Evolutionary conservation across 2,113 vertebrate species (phyloP).

Genomic region (Glareola pratincola): DNA sequence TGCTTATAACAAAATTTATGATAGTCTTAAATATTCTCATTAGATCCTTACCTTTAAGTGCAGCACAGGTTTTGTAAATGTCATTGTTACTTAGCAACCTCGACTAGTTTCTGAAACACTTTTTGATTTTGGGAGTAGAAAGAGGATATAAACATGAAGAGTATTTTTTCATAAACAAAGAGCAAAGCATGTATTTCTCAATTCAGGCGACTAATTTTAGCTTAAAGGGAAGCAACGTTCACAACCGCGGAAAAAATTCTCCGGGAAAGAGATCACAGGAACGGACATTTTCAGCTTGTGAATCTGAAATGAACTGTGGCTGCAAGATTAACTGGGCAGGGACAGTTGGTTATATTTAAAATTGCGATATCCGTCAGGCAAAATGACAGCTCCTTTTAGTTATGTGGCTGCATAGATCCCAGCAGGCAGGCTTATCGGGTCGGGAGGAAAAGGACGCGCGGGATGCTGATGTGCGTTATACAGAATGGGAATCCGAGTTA

Average conservation of each 20-base stretch:
- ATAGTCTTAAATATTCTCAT: background rate
- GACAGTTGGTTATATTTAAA: background rate
- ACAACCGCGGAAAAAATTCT: background rate
- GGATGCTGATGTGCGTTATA: background rate
- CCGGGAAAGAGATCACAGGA: background rate
- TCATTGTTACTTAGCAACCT: conserved; percentile 12
- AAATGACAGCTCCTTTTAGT: background rate
- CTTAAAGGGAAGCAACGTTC: background rate
- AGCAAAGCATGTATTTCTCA: background rate
- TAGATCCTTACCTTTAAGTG: background rate
- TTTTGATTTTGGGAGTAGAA: background rate
- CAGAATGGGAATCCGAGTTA: background rate
- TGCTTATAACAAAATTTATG: background rate
- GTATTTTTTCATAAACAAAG: background rate
- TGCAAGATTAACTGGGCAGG: background rate
- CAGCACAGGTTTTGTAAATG: background rate
- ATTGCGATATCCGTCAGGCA: background rate
- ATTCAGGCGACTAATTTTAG: background rate
- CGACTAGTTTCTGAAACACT: background rate
- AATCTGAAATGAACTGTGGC: background rate
- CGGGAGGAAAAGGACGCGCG: background rate
- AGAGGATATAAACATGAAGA: background rate
- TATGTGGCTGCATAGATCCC: background rate
- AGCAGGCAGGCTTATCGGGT: background rate
- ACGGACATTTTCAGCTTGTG: background rate